phyloP scores from a whole-genome alignment of 2,888 invertebrate genomes.

The Meandrusa payeni region DNA sequence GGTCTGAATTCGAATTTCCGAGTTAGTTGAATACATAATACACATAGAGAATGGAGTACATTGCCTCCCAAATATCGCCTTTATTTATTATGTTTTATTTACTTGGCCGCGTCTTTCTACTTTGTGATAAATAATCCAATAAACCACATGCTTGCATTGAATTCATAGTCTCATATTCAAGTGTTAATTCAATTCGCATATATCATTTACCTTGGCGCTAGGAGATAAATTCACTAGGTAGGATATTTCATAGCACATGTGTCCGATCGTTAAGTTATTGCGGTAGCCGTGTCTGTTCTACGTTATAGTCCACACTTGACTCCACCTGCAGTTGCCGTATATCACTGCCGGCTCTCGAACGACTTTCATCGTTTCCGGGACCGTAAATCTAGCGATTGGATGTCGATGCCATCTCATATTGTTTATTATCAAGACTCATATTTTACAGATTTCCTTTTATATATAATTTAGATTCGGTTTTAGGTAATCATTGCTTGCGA shows the following conservation, averaged over 20 bases:
- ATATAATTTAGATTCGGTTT: too few relatives aligned
- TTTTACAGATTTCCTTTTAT: not conserved
- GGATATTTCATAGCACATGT: conserved; percentile 11
- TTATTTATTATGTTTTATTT: too few relatives aligned
- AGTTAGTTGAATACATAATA: too few relatives aligned
- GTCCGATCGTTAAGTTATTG: conserved; percentile 16
- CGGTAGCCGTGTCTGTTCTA: not conserved
- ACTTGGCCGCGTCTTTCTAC: too few relatives aligned
- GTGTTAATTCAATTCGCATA: not conserved
- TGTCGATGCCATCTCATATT: not conserved
- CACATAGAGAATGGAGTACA: too few relatives aligned
- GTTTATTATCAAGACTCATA: not conserved
- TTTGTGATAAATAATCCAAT: too few relatives aligned
- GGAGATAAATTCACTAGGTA: conserved; percentile 9
- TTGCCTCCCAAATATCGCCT: too few relatives aligned
- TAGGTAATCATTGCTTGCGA: too few relatives aligned
- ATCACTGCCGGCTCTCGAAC: conserved; percentile 6
- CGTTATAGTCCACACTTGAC: conserved; percentile 7
- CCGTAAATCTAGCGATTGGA: conserved; percentile 16
- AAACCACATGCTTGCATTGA: too few relatives aligned
- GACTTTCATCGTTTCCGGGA: conserved; percentile 19
- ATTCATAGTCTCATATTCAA: not conserved
- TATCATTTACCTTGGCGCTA: not conserved
- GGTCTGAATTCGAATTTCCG: too few relatives aligned
- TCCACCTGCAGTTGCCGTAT: conserved; percentile 12